Conservation (phyloP, 2,113 vertebrate genomes). For the Rattus norvegicus region GRCr8 NC_086021.1:153586501-153587000, state of each 20-base stretch:
- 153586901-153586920: neutral
- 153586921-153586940: neutral
- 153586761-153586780: neutral
- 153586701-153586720: neutral
- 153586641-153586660: neutral
- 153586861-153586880: accelerated
- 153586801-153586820: neutral
- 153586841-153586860: neutral
- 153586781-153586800: neutral
- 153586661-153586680: neutral
- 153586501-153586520: no score
- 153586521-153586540: neutral
- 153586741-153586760: neutral
- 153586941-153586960: slow-evolving; percentile 39
- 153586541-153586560: neutral
- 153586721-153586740: neutral
- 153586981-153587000: neutral
- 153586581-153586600: neutral
- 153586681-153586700: neutral
- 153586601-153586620: neutral
- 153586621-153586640: neutral
- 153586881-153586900: neutral
- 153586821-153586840: neutral
- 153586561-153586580: neutral
- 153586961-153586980: slow-evolving; percentile 25